Base-by-base conservation (phyloP, 2,888 invertebrate species). In the Branchipolynoe longqiensis region DNA sequence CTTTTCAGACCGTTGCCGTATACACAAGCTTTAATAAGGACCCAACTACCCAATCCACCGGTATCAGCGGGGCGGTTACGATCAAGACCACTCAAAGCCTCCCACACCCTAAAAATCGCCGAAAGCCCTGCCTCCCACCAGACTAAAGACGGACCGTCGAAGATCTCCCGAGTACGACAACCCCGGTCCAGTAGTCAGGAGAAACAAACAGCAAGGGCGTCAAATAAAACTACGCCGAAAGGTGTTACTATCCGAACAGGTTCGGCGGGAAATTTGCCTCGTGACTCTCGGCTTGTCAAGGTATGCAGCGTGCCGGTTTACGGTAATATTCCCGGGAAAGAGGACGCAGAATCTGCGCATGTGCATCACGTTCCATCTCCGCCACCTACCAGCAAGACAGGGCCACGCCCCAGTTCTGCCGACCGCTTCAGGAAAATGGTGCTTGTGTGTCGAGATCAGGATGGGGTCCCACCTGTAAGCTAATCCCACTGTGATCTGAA, bases 341-440 rank as follows among this genome's bases (percentile, higher is more conserved):
- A 36, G 33, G 36, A 22, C n/a, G 58, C 38, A 33, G 2, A 86
- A 87, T 36, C 88, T 88, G 40, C 88, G 22, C 12, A 18, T 3
- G 8, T n/a, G 12, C 25, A 14, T 2, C 33, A 36, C 36, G 22
- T 18, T 12, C 69, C 69, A 12, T 18, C 89, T 22, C 78, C 88
- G 6, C 87, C 88, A 3, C 1, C 83, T n/a, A 40, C 33, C 33
- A 73, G 40, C 38, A 28, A 33, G 6, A 85, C 54, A 64, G 25
- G 87, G 82, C 36, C 58, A 0, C 62, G 91, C 69, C 90, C 90
- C 36, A 89, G 88, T 54, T 90, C 91, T 31, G 91, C 91, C 18
- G 88, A 88, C 36, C 87, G 90, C 54, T 92, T 92, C 86, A 88
- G 92, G 81, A 88, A 86, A 84, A 91, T 92, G 92, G 90, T 92